These are phyloP conservation scores for Pteropus alecto DNA, from an alignment of 2,113 vertebrate species.

Conservation along the genomic window DNA sequence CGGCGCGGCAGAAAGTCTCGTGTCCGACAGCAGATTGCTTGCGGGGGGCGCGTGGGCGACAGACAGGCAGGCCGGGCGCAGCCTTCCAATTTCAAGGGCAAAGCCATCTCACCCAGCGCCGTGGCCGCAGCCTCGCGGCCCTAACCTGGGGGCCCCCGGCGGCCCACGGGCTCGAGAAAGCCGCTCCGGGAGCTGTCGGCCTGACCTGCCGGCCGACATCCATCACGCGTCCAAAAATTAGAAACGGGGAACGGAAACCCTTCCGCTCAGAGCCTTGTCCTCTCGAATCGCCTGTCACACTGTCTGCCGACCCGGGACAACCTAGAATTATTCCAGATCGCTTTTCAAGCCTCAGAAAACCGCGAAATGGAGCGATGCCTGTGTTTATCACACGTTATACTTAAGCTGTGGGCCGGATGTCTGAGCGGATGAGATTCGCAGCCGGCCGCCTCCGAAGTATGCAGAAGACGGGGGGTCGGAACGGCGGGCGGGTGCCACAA, in stretches of 20 bases:
- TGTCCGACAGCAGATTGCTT: background rate
- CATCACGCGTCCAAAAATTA: background rate
- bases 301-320: background rate
- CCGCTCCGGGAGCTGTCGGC: rapidly evolving
- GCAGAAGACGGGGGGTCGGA: rapidly evolving
- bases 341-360: slow-evolving; percentile 15
- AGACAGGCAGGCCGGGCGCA: background rate
- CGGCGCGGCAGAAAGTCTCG: no score
- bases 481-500: rapidly evolving
- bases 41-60: background rate
- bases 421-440: rapidly evolving
- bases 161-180: rapidly evolving
- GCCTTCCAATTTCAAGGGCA: background rate
- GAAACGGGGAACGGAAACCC: background rate
- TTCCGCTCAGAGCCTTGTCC: background rate
- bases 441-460: background rate
- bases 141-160: background rate
- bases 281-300: background rate
- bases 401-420: background rate
- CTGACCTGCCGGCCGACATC: background rate
- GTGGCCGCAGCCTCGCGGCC: background rate
- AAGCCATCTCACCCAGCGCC: background rate
- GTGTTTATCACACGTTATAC: background rate
- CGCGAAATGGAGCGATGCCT: background rate
- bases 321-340: slow-evolving; percentile 48